A percentile compares a stretch with the other conserved stretches of the same genome.
phyloP scores from a whole-genome alignment of 2,797 vertebrate genomes.

The Alauda arvensis region DNA sequence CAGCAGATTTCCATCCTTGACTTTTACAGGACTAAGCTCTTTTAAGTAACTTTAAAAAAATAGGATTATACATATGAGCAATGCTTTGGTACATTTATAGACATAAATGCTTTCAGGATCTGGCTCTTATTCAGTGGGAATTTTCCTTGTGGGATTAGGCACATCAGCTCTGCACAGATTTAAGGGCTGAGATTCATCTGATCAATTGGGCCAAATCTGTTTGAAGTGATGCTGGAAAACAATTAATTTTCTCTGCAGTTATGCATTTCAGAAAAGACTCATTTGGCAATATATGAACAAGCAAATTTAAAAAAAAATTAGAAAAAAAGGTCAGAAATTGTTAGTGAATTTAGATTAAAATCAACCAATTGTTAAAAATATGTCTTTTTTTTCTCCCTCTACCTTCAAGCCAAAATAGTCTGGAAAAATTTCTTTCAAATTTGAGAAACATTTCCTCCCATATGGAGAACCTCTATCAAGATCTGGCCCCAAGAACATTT shows the following conservation, averaged over 20 bases:
- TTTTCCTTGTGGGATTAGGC: not conserved
- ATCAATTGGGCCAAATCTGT: not conserved
- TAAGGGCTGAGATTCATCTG: not conserved
- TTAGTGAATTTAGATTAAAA: not conserved
- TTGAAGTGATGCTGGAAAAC: not conserved
- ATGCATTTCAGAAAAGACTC: not conserved
- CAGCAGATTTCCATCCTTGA: not conserved
- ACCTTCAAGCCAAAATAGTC: constrained; percentile 15
- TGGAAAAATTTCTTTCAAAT: constrained; percentile 49
- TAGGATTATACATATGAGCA: not conserved
- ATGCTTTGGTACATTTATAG: not conserved
- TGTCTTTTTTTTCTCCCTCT: not conserved
- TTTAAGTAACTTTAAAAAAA: not conserved
- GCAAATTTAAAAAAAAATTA: not conserved
- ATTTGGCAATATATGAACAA: not conserved
- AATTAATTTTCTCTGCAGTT: not conserved
- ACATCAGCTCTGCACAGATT: not conserved
- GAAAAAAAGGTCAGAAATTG: not conserved
- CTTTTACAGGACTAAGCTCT: not conserved
- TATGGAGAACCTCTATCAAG: constrained; percentile 57
- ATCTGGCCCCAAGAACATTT: constrained; percentile 39
- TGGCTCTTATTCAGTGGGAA: not conserved
- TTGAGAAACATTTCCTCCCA: constrained; percentile 48
- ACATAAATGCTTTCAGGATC: not conserved
- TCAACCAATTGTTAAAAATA: not conserved